Percentiles rank a stretch among this genome's conserved stretches.
Evolutionary conservation across 2,113 vertebrate species (phyloP).

Genomic region (Marmota flaviventris): DNA sequence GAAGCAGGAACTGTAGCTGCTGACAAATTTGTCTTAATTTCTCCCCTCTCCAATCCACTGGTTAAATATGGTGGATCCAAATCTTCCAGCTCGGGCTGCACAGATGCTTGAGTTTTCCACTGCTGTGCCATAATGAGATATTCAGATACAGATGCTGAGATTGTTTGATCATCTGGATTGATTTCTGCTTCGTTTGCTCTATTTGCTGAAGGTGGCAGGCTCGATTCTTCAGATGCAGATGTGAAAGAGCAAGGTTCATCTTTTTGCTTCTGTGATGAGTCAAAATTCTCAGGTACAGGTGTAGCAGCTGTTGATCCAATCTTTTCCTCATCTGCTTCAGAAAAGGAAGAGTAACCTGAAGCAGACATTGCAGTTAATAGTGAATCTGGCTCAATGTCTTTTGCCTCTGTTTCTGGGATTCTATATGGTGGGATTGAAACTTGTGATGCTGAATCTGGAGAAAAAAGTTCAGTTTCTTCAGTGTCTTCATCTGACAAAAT

Average conservation of each 20-base stretch:
- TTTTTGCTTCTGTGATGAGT: conserved; percentile 37
- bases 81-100: conserved; percentile 43
- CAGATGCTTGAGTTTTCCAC: neutral
- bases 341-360: conserved; percentile 46
- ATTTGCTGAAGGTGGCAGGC: neutral
- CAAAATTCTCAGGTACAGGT: conserved; percentile 53
- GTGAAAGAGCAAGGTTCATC: neutral
- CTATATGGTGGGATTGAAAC: conserved; percentile 73
- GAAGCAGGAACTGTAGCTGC: neutral
- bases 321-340: conserved; percentile 64
- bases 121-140: conserved; percentile 70
- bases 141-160: conserved; percentile 73
- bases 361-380: conserved; percentile 26
- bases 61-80: neutral
- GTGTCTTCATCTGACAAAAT: conserved; percentile 81
- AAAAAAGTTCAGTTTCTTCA: conserved; percentile 79
- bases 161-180: conserved; percentile 1
- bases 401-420: conserved; percentile 55
- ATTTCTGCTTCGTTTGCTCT: conserved; percentile 31
- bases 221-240: neutral
- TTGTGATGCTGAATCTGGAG: conserved; percentile 79
- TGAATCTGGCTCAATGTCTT: conserved; percentile 9
- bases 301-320: neutral
- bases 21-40: neutral
- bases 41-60: conserved; percentile 46